These are phyloP conservation scores for Dryoscopus gambensis DNA, from an alignment of 2,113 vertebrate species.

Conservation along the genomic window DNA sequence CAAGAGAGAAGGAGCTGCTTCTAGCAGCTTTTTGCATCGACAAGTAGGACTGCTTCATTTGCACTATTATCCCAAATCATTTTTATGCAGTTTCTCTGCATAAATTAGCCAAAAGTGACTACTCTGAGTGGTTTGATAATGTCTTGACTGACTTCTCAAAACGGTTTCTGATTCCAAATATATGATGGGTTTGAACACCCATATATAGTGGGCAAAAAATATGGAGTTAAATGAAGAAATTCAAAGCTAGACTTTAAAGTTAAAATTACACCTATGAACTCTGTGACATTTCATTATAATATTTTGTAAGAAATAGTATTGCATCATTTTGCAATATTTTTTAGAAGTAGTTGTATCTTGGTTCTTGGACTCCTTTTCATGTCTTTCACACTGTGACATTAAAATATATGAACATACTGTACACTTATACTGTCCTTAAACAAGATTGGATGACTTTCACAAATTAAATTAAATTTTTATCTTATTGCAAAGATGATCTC, in stretches of 20 bases:
- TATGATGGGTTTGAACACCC: neutral
- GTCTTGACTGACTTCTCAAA: neutral
- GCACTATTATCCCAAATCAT: neutral
- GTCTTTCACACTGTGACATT: neutral
- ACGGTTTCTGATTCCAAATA: neutral
- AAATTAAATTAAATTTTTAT: conserved; percentile 51
- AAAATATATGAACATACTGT: neutral
- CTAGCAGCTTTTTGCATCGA: no score
- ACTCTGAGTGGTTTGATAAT: neutral
- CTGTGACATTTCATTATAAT: neutral
- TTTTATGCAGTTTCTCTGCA: neutral
- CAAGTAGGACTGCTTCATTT: neutral
- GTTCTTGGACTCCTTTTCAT: neutral
- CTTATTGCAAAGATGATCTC: conserved; percentile 38
- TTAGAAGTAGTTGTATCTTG: neutral
- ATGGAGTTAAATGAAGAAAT: neutral
- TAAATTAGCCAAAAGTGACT: neutral
- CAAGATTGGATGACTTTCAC: neutral
- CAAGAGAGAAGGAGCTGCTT: no score
- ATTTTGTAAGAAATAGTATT: neutral
- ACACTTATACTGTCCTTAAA: neutral
- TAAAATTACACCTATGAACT: neutral
- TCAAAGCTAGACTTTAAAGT: neutral
- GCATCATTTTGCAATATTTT: neutral
- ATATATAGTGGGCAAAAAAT: neutral